Evolutionary conservation across 2,888 invertebrate genomes (phyloP).

Genomic region (Nymphalis c-album): DNA sequence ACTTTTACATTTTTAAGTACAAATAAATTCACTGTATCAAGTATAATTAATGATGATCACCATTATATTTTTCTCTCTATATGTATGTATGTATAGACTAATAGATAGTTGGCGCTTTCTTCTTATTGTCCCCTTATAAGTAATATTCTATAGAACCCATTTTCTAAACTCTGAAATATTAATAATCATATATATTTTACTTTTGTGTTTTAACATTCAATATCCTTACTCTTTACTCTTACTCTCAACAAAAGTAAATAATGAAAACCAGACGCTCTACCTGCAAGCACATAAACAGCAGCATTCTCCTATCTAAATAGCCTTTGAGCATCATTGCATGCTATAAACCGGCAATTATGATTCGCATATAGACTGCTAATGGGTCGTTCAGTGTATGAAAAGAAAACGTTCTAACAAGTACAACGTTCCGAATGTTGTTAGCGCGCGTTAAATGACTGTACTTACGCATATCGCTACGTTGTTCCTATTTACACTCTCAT

Average conservation of each 20-base stretch:
- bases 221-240: no score
- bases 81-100: no score
- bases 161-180: no score
- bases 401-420: background rate
- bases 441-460: background rate
- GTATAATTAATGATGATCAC: no score
- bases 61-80: no score
- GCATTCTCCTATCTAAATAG: constrained; percentile 4
- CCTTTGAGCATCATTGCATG: constrained; percentile 4
- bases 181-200: no score
- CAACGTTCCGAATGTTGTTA: background rate
- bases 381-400: constrained; percentile 2
- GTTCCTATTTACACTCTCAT: background rate
- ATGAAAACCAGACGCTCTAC: background rate
- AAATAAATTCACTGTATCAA: no score
- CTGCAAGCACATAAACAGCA: constrained; percentile 3
- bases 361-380: constrained; percentile 2
- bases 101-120: no score
- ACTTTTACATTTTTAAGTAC: no score
- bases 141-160: no score
- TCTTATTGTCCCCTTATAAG: no score
- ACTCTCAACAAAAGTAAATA: background rate
- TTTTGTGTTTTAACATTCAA: no score
- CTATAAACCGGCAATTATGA: constrained; percentile 11
- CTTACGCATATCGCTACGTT: constrained; percentile 4